Base-by-base conservation (phyloP, 2,797 vertebrate genomes). In the Danionella dracula region DNA sequence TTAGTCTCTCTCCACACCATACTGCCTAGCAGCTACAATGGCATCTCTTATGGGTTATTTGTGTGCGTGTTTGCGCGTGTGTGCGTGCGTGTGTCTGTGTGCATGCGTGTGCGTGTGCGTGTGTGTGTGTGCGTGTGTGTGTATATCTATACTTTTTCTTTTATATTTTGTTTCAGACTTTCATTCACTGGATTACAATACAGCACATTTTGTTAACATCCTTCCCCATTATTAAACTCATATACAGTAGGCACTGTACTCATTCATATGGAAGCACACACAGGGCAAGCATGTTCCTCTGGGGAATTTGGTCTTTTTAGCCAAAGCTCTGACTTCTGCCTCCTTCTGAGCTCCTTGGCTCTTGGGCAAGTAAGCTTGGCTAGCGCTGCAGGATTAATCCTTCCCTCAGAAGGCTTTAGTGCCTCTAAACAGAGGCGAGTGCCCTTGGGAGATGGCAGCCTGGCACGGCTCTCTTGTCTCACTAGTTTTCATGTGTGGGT, bases 341-440 rank as follows among this genome's bases (percentile, higher is more conserved):
- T 61, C 8, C 31, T 41, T 53, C 16, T 66, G 56, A 64, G 48
- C 41, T 60, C 6, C 27, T 60, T 54, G 4, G 49, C 49, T 59
- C 3, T 3, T 54, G 56, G 27, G 34, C 48, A 56, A 27, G 63
- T 49, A 54, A 66, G 55, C 40, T 59, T 71, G 70, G 62, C 63
- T 66, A 41, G 41, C 9, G 16, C n/a, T 60, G 32, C 48, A 41
- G 41, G 63, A 45, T 64, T 66, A 66, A 59, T 66, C 54, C 46
- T 23, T 51, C 46, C 32, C 31, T 57, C 19, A 51, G 56, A 44
- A 65, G 38, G 38, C 55, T 17, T 56, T 65, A 55, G 55, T 59
- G 45, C 37, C 35, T 71, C 62, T 71, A 51, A 71, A 65, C 57
- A 60, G 46, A 59, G 34, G 55, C 44, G 57, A 61, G 49, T 45